These are phyloP conservation scores for Aegotheles bennettii DNA, from an alignment of 2,113 vertebrate species.

Conservation along the genomic window DNA sequence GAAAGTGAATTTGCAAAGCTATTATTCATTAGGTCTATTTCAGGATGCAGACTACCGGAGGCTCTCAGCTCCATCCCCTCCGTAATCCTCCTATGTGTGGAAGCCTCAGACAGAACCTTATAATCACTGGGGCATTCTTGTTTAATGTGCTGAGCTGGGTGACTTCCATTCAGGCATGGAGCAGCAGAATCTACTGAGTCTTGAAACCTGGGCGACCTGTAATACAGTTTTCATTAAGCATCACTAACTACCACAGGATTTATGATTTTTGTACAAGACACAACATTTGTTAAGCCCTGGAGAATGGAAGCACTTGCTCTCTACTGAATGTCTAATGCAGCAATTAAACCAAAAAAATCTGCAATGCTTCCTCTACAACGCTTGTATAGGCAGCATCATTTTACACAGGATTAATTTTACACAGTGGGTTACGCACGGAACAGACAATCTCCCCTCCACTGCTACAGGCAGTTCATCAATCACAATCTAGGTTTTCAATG, in stretches of 20 bases:
- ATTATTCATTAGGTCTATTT: slow-evolving; percentile 69
- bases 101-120: slow-evolving; percentile 69
- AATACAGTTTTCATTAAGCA: slow-evolving; percentile 64
- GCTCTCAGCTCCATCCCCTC: slow-evolving; percentile 67
- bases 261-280: slow-evolving; percentile 5
- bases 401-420: slow-evolving; percentile 28
- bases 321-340: background rate
- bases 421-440: background rate
- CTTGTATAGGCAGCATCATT: background rate
- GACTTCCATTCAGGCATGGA: slow-evolving; percentile 69
- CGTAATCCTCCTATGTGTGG: slow-evolving; percentile 64
- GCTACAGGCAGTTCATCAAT: slow-evolving; percentile 14
- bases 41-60: slow-evolving; percentile 60
- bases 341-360: background rate
- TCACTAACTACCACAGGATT: background rate
- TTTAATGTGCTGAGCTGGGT: slow-evolving; percentile 82
- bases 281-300: background rate
- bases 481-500: slow-evolving; percentile 31
- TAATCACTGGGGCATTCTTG: slow-evolving; percentile 85
- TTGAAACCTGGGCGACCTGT: slow-evolving; percentile 76
- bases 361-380: background rate
- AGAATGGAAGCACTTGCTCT: background rate
- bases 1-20: slow-evolving; percentile 77
- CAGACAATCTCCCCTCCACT: background rate
- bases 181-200: slow-evolving; percentile 69